Conservation (phyloP, 1,140 invertebrate species). For the Brachionus sp. region DNA sequence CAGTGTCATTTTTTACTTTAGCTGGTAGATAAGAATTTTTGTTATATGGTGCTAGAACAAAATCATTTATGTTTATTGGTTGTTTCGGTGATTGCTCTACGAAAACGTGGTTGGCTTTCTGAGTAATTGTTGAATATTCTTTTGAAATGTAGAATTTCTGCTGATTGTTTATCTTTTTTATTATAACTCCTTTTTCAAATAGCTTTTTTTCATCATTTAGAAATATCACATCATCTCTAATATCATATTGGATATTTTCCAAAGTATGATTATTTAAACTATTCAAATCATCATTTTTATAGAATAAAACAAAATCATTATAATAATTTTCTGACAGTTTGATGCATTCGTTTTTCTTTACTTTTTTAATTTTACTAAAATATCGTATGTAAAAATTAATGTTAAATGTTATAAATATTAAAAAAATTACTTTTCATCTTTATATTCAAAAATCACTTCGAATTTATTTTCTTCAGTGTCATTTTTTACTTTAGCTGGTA, state of each 20-base stretch:
- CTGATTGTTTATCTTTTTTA: neutral
- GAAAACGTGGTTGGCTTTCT: neutral
- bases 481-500: neutral
- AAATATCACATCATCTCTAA: neutral
- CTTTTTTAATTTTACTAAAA: neutral
- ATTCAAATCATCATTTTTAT: neutral
- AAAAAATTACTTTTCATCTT: neutral
- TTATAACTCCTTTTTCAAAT: neutral
- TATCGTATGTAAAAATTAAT: neutral
- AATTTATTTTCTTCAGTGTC: neutral
- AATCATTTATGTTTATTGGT: neutral
- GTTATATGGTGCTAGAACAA: neutral
- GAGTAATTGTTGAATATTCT: neutral
- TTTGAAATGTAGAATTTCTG: neutral
- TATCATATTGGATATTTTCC: neutral
- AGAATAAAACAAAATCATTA: constrained; percentile 47
- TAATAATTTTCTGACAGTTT: constrained; percentile 50
- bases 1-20: neutral
- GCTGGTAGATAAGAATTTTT: neutral
- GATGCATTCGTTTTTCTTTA: constrained; percentile 34
- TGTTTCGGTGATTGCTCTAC: neutral
- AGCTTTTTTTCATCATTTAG: neutral
- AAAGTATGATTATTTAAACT: neutral
- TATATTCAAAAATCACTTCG: neutral
- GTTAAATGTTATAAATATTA: neutral